A percentile compares a stretch with the other conserved stretches of the same genome.
Conservation (phyloP, 2,888 invertebrate species). For the Dicyrtomina minuta region DNA sequence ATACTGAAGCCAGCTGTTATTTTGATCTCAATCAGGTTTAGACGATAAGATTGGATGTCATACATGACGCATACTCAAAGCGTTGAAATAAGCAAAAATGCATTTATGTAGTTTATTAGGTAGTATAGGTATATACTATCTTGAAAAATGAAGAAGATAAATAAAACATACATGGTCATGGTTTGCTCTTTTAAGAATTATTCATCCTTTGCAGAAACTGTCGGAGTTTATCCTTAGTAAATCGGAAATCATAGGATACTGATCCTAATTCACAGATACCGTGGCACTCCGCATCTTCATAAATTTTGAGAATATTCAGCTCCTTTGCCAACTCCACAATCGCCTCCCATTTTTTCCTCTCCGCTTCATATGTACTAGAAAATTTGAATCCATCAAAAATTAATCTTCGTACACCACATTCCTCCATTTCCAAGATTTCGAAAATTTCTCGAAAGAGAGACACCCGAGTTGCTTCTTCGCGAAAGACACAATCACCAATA, state of each 20-base stretch:
- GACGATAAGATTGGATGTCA: too few relatives aligned
- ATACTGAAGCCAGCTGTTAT: too few relatives aligned
- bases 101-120: too few relatives aligned
- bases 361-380: neutral
- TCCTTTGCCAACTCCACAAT: neutral
- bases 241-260: constrained; percentile 22
- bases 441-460: constrained; percentile 10
- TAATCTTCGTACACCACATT: constrained; percentile 23
- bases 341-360: constrained; percentile 6
- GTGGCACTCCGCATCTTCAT: neutral
- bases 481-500: constrained; percentile 29
- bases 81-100: too few relatives aligned
- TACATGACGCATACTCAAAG: too few relatives aligned
- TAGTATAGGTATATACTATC: too few relatives aligned
- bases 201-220: too few relatives aligned
- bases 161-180: too few relatives aligned
- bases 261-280: neutral
- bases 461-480: constrained; percentile 11
- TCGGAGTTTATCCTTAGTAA: constrained; percentile 5
- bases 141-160: too few relatives aligned
- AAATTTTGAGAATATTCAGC: neutral
- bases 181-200: too few relatives aligned
- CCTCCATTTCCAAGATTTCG: constrained; percentile 6
- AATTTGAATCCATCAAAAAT: constrained; percentile 17
- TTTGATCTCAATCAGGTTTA: too few relatives aligned